phyloP scores from a whole-genome alignment of 2,888 invertebrate genomes.

The Melanostoma scalare region DNA sequence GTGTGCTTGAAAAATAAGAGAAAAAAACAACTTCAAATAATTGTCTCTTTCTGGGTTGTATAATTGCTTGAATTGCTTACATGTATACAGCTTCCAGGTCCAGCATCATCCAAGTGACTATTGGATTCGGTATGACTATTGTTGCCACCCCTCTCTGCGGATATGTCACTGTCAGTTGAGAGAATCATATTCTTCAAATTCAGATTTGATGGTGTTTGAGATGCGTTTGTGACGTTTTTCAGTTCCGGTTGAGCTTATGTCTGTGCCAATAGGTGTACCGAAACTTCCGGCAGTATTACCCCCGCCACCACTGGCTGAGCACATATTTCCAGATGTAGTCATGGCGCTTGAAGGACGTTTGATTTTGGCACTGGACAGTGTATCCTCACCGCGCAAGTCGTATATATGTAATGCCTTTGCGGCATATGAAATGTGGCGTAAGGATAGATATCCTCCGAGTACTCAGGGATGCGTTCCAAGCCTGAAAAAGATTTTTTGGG shows the following conservation, averaged over 20 bases:
- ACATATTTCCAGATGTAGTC: slow-evolving; percentile 15
- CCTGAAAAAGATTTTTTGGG: slow-evolving; percentile 80
- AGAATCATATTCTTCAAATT: slow-evolving; percentile 84
- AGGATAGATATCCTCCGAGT: slow-evolving; percentile 85
- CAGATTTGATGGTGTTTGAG: slow-evolving; percentile 83
- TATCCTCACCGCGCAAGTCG: slow-evolving; percentile 77
- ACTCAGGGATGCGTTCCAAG: slow-evolving; percentile 84
- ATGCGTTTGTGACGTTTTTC: slow-evolving; percentile 82
- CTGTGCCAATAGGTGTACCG: slow-evolving; percentile 73
- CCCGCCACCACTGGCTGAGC: slow-evolving; percentile 27
- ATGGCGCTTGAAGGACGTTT: slow-evolving; percentile 75
- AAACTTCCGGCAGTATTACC: slow-evolving; percentile 68
- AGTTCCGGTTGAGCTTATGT: slow-evolving; percentile 74
- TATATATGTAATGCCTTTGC: slow-evolving; percentile 78
- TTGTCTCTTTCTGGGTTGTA: not conserved
- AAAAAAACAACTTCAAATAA: not conserved
- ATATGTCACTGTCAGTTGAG: slow-evolving; percentile 83
- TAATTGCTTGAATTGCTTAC: slow-evolving; percentile 52
- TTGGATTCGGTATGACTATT: slow-evolving; percentile 83
- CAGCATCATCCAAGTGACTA: slow-evolving; percentile 82
- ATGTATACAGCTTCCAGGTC: slow-evolving; percentile 77
- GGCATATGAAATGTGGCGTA: slow-evolving; percentile 85
- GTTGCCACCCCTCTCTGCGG: slow-evolving; percentile 81
- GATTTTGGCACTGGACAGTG: slow-evolving; percentile 76
- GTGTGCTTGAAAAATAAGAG: slow-evolving; percentile 75